Evolutionary conservation across 2,113 vertebrate species (phyloP).

Genomic region (Okapia johnstoni): DNA sequence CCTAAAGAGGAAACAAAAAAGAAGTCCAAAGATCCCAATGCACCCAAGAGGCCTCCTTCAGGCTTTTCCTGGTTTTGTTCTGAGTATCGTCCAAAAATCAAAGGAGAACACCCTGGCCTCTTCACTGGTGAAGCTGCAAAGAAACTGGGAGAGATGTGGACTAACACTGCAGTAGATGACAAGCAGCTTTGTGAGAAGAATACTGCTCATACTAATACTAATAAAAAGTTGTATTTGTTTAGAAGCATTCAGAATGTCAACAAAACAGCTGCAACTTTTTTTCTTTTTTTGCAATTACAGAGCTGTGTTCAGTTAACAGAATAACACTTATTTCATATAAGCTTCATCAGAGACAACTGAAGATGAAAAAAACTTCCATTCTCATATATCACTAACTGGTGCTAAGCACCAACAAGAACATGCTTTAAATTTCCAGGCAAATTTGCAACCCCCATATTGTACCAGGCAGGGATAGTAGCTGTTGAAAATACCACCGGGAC

Average conservation of each 20-base stretch:
- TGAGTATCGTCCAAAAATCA: neutral
- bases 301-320: slow-evolving; percentile 96
- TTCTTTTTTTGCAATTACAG: slow-evolving; percentile 94
- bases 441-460: slow-evolving; percentile 90
- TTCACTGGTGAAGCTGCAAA: neutral
- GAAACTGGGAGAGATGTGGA: neutral
- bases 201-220: slow-evolving; percentile 76
- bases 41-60: neutral
- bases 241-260: neutral
- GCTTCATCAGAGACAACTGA: slow-evolving; percentile 91
- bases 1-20: neutral
- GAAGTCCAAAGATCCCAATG: neutral
- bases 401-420: slow-evolving; percentile 90
- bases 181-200: neutral
- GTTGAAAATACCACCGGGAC: slow-evolving; percentile 92
- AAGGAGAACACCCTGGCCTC: neutral
- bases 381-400: slow-evolving; percentile 90
- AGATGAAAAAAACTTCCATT: slow-evolving; percentile 88
- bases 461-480: slow-evolving; percentile 86
- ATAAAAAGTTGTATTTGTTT: neutral
- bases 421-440: slow-evolving; percentile 86
- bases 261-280: slow-evolving; percentile 30
- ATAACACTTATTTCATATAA: slow-evolving; percentile 88
- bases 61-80: neutral
- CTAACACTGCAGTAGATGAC: neutral